These are phyloP conservation scores for Hirtodrosophila confusa DNA, from an alignment of 2,888 invertebrate species.

Conservation along the genomic window DNA sequence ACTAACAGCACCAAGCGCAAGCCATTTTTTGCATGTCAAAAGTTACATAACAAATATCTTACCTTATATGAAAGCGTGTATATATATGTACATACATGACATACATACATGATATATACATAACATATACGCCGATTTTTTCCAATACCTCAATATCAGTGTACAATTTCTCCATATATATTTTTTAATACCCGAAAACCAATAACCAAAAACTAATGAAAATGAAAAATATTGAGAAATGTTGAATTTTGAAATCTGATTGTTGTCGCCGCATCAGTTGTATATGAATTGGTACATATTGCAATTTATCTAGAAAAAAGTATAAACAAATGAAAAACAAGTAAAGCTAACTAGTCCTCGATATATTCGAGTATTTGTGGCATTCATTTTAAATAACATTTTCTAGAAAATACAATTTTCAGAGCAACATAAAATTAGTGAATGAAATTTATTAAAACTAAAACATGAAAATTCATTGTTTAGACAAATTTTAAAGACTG, in stretches of 20 bases:
- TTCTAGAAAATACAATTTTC: constrained; percentile 57
- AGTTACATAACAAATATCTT: constrained; percentile 46
- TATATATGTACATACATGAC: constrained; percentile 47
- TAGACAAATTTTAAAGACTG: constrained; percentile 84
- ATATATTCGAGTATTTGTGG: constrained; percentile 41
- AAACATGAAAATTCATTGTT: constrained; percentile 79
- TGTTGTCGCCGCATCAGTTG: constrained; percentile 68
- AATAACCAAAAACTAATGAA: constrained; percentile 29
- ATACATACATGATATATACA: constrained; percentile 40
- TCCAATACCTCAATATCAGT: constrained; percentile 79
- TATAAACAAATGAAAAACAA: constrained; percentile 3
- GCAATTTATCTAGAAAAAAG: constrained; percentile 48
- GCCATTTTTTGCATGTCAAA: constrained; percentile 78
- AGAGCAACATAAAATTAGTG: constrained; percentile 51
- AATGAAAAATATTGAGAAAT: constrained; percentile 27
- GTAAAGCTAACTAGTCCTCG: constrained; percentile 46
- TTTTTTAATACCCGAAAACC: constrained; percentile 62
- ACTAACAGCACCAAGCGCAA: constrained; percentile 78
- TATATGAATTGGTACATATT: constrained; percentile 54
- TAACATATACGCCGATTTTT: constrained; percentile 76
- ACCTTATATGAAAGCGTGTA: constrained; percentile 43
- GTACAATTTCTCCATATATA: constrained; percentile 77
- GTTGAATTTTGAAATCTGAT: constrained; percentile 75
- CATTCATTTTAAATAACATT: constrained; percentile 50
- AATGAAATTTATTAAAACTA: constrained; percentile 52